Evolutionary conservation across 2,797 vertebrate genomes (phyloP).

Genomic region (Pitangus sulphuratus): DNA sequence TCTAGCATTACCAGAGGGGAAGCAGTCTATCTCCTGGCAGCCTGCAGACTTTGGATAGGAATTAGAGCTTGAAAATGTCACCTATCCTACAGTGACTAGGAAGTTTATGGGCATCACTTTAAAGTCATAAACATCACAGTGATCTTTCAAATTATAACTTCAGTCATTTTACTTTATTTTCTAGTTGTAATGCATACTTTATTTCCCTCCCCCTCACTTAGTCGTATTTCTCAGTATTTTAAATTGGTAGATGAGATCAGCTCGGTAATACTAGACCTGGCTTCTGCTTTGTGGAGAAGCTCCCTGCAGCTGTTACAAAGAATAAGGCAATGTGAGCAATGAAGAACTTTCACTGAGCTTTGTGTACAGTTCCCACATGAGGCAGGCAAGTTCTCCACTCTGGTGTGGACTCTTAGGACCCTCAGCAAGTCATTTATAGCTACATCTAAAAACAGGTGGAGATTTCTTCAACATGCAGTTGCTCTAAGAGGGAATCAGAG

Average conservation of each 20-base stretch:
- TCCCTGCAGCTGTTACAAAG: background rate
- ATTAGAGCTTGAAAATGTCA: slow-evolving; percentile 56
- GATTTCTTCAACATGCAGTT: background rate
- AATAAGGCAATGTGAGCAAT: background rate
- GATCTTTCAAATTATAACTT: background rate
- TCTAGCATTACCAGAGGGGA: slow-evolving; percentile 25
- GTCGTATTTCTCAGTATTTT: background rate
- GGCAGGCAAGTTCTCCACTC: background rate
- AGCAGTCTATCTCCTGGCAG: slow-evolving; percentile 31
- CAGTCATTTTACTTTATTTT: background rate
- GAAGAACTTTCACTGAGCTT: background rate
- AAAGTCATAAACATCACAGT: slow-evolving; percentile 1
- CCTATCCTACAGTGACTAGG: background rate
- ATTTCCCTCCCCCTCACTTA: background rate
- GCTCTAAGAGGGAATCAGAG: background rate
- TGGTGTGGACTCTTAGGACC: background rate
- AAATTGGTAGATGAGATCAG: background rate
- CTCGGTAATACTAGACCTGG: background rate
- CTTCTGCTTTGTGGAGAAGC: background rate
- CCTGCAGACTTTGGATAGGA: slow-evolving; percentile 26
- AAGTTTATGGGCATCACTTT: background rate
- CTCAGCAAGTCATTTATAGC: background rate
- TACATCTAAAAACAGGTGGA: background rate
- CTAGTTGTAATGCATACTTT: background rate
- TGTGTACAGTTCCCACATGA: background rate